Evolutionary conservation across 1,140 invertebrate species (phyloP).

Genomic region (Eriocheir sinensis): DNA sequence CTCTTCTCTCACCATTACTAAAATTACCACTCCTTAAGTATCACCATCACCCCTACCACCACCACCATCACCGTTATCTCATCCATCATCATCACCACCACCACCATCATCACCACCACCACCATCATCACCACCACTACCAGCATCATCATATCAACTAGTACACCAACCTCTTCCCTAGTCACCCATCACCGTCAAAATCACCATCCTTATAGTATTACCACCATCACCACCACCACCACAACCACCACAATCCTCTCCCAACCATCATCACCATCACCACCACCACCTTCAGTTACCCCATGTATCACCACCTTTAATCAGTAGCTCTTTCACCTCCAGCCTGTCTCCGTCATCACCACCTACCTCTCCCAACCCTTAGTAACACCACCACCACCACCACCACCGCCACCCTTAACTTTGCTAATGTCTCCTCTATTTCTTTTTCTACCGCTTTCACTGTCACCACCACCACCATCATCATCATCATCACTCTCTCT

Average conservation of each 20-base stretch:
- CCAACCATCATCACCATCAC: background rate
- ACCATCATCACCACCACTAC: background rate
- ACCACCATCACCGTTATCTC: background rate
- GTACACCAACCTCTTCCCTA: background rate
- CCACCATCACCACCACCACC: background rate
- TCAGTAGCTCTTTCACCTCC: too few relatives aligned
- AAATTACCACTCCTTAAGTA: background rate
- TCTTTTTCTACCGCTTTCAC: too few relatives aligned
- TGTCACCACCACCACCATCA: too few relatives aligned
- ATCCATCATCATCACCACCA: background rate
- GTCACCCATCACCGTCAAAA: background rate
- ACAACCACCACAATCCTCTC: background rate
- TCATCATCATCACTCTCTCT: too few relatives aligned
- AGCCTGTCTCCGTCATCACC: too few relatives aligned
- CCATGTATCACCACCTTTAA: too few relatives aligned
- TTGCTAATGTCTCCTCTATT: too few relatives aligned
- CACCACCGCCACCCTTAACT: too few relatives aligned
- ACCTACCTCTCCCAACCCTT: too few relatives aligned
- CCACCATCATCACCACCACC: background rate
- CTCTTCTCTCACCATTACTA: background rate
- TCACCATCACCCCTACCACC: slow-evolving; percentile 35
- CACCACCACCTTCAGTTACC: too few relatives aligned
- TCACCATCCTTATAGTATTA: background rate
- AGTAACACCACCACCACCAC: too few relatives aligned
- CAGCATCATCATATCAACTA: background rate